Evolutionary conservation across 1,140 invertebrate genomes (phyloP), one percentile per base, ranked within the genome.

Genomic region (Saxidomus purpurata): DNA sequence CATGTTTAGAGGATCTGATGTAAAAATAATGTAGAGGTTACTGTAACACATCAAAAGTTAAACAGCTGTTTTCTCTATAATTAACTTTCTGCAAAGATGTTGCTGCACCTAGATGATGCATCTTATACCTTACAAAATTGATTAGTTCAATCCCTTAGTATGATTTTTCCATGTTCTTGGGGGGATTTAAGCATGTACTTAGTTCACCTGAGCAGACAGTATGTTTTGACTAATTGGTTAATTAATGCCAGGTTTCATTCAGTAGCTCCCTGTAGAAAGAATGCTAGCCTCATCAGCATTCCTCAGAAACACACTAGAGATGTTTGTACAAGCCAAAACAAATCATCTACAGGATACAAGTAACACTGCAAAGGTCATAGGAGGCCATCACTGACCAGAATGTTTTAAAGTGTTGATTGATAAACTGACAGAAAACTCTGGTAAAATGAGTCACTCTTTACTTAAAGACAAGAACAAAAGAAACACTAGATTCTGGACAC

Each of bases 161-260:
- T 71, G 67, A 19, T 71, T 38, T 4, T 4, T 71, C 28, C 28
- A 28, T 19, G 59, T 28, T 25, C 28, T 63, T 9, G 25, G 59
- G 15, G 59, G 28, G 67, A 71, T 71, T 36, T 71, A 38, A 71
- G 2, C 36, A 36, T 71, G 67, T 71, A 71, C 59, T 63, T 28
- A 28, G 22, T 63, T 63, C n/a, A 63, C 59, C 59, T 63, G 31
- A 38, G 67, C 67, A 71, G 67, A 71, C 34, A 28, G 34, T 71
- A 71, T 71, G 67, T 71, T 71, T 38, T 71, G 67, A 71, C 67
- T 71, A 71, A 71, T 71, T 71, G 28, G 67, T 71, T 71, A 71
- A 71, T 71, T 71, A 71, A 71, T 71, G 31, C 34, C 67, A 71
- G 28, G 34, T 40, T 67, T 38, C 38, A 9, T 71, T 17, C 28